Evolutionary conservation across 2,888 invertebrate genomes (phyloP).

Genomic region (Epicampocera succincta): DNA sequence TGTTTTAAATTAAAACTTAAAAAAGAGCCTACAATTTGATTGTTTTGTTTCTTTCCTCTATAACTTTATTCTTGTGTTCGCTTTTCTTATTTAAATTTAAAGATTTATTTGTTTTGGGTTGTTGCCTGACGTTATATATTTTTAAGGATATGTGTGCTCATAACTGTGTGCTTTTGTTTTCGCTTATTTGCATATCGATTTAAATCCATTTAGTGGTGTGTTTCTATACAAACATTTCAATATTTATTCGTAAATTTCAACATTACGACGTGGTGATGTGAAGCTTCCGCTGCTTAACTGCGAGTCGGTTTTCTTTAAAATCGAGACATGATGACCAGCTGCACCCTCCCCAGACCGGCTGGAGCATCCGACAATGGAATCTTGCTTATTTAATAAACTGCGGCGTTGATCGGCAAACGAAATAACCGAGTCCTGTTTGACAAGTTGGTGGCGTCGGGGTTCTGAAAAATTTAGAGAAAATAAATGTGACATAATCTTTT

Average conservation of each 20-base stretch:
- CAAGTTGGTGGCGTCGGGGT: constrained; percentile 80
- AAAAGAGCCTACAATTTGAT: constrained; percentile 67
- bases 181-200: constrained; percentile 18
- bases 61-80: background rate
- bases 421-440: constrained; percentile 81
- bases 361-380: constrained; percentile 80
- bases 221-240: constrained; percentile 15
- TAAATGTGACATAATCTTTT: background rate
- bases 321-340: constrained; percentile 81
- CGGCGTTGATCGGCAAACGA: constrained; percentile 81
- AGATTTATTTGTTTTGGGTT: constrained; percentile 19
- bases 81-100: constrained; percentile 14
- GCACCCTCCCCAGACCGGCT: constrained; percentile 79
- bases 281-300: constrained; percentile 77
- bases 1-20: constrained; percentile 35
- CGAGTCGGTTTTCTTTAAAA: constrained; percentile 81
- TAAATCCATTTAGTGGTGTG: constrained; percentile 1
- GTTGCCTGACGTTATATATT: constrained; percentile 58
- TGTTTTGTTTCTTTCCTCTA: constrained; percentile 53
- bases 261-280: constrained; percentile 80
- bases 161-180: constrained; percentile 63
- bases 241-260: constrained; percentile 80
- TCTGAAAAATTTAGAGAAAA: constrained; percentile 71
- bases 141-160: constrained; percentile 67
- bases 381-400: constrained; percentile 80